Base-by-base conservation (phyloP, 2,888 invertebrate genomes). In the Drosophila nigritarsus region DNA sequence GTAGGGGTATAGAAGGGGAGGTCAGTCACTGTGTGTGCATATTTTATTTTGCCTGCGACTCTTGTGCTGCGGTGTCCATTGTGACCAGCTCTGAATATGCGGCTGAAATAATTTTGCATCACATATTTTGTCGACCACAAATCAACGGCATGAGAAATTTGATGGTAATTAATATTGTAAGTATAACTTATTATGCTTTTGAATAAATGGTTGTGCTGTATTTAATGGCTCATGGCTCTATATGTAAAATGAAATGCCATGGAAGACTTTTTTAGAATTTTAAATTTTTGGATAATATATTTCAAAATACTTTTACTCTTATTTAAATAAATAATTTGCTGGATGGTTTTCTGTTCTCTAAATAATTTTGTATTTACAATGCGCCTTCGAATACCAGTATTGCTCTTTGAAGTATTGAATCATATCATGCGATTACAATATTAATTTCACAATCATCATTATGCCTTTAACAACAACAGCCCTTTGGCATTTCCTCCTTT, bases 131-230 rank as follows among this genome's bases (percentile, higher is more conserved):
- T 55, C 73, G 68, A 62, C 90, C 88, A 85, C 85, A 85, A 85
- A 90, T 85, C 90, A 85, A 75, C 89, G 74, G 89, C 59, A 90
- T 86, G 89, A 90, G 78, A 85, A 86, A 90, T 85, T 85, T 83
- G 87, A 82, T 90, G 84, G 84, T 84, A 84, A 84, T 84, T 84
- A 84, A 84, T 84, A 84, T 90, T 84, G 88, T 73, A 87, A 89
- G 90, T 85, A 79, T 80, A 86, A 82, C 83, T 82, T 60, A 61
- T 61, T 73, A 65, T 68, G 63, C 68, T 65, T 73, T 64, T 69
- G 61, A 78, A 73, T 78, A 78, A 78, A 78, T 82, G 78, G 80
- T 61, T 88, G 71, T 90, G 90, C 65, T 83, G 72, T 65, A 82
- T 69, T 82, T 72, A 83, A 88, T 78, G 73, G 82, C 81, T 73